These are phyloP conservation scores for Pterois miles DNA, from an alignment of 2,797 vertebrate genomes.

Conservation along the genomic window DNA sequence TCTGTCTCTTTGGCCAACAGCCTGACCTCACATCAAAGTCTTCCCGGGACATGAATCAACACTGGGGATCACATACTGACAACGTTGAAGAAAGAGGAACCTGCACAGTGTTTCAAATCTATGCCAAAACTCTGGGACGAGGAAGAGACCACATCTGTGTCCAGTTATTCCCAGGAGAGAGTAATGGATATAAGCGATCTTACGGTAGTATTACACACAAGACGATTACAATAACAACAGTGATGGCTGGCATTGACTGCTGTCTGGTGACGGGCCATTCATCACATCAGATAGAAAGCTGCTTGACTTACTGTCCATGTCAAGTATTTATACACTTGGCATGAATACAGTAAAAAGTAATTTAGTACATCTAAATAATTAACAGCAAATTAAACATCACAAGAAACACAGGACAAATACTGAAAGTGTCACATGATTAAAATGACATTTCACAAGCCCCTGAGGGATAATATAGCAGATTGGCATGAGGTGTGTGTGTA, in stretches of 20 bases:
- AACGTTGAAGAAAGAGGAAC: conserved; percentile 45
- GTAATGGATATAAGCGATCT: conserved; percentile 33
- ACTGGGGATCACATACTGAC: conserved; percentile 46
- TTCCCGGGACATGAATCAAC: conserved; percentile 63
- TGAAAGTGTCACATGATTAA: conserved; percentile 46
- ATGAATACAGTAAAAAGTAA: neutral
- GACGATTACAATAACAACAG: conserved; percentile 26
- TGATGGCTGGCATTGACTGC: conserved; percentile 1
- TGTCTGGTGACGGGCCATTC: conserved; percentile 20
- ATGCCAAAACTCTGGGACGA: conserved; percentile 37
- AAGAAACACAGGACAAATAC: conserved; percentile 40
- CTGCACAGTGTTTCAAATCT: conserved; percentile 52
- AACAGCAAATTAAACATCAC: conserved; percentile 19
- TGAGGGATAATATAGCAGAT: conserved; percentile 39
- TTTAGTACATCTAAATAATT: conserved; percentile 20
- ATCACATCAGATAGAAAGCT: conserved; percentile 28
- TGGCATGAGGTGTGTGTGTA: conserved; percentile 30
- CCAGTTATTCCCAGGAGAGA: conserved; percentile 44
- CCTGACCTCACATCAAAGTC: conserved; percentile 78
- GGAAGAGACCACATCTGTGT: conserved; percentile 55
- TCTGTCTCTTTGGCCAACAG: conserved; percentile 50
- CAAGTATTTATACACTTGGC: neutral
- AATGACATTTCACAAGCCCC: conserved; percentile 47
- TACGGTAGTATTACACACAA: conserved; percentile 3
- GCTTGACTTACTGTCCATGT: conserved; percentile 1